A percentile compares a stretch with the other conserved stretches of the same genome.
phyloP scores from a whole-genome alignment of 2,888 invertebrate species.

The Microdon myrmicae region DNA sequence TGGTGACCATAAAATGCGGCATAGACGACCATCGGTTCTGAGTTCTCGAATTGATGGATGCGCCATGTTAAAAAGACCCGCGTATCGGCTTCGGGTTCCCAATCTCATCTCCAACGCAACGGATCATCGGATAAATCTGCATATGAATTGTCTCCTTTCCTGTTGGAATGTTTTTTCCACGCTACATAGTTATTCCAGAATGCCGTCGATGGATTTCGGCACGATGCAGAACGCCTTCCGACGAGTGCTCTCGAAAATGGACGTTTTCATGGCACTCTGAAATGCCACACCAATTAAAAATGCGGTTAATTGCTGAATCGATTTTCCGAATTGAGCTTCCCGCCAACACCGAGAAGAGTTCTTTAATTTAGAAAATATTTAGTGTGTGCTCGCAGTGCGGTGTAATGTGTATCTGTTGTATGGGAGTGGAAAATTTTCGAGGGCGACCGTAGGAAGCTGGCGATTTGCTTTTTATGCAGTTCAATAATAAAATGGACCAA shows the following conservation, averaged over 20 bases:
- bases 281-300: conserved; percentile 36
- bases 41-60: conserved; percentile 10
- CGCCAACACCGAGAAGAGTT: no score
- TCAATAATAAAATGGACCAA: no score
- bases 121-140: conserved; percentile 15
- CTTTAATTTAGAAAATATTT: no score
- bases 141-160: conserved; percentile 2
- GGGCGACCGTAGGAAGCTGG: no score
- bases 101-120: conserved; percentile 20
- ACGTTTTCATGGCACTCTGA: conserved; percentile 5
- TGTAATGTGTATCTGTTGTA: no score
- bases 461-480: no score
- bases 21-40: not conserved
- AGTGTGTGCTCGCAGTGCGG: no score
- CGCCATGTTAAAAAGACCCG: conserved; percentile 6
- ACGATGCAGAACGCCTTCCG: conserved; percentile 25
- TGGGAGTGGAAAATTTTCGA: no score
- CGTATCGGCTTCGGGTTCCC: conserved; percentile 19
- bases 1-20: not conserved
- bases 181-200: not conserved
- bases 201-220: conserved; percentile 17
- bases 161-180: conserved; percentile 1
- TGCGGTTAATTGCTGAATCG: conserved; percentile 40
- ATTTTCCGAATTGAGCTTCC: no score
- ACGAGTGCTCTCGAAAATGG: conserved; percentile 28